These are phyloP conservation scores for Salarias fasciatus DNA, from an alignment of 2,797 vertebrate species.

Conservation along the genomic window DNA sequence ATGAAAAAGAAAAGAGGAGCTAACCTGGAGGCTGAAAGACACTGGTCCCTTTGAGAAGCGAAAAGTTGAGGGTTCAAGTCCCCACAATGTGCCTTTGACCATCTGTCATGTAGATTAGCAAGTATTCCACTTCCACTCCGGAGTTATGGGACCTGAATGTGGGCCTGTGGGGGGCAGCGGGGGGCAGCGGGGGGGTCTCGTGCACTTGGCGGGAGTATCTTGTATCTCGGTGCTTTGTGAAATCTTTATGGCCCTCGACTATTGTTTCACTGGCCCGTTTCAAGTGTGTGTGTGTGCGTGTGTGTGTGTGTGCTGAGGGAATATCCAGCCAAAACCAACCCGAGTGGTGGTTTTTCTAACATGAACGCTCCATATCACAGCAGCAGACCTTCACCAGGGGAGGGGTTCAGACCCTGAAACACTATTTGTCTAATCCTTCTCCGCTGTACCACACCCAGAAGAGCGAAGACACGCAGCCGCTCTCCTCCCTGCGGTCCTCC, in stretches of 20 bases:
- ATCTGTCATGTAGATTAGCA: constrained; percentile 68
- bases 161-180: constrained; percentile 16
- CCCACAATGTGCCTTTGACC: constrained; percentile 72
- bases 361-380: constrained; percentile 49
- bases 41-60: constrained; percentile 65
- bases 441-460: constrained; percentile 45
- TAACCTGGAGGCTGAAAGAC: constrained; percentile 55
- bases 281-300: too few species aligned
- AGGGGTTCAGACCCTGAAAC: constrained; percentile 42
- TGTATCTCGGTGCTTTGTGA: constrained; percentile 35
- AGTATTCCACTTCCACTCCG: constrained; percentile 41
- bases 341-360: constrained; percentile 37
- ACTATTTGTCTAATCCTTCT: constrained; percentile 58
- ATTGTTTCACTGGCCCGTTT: constrained; percentile 1
- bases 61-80: constrained; percentile 61
- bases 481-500: constrained; percentile 1
- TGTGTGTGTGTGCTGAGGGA: constrained; percentile 6
- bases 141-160: constrained; percentile 23
- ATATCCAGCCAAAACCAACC: constrained; percentile 42
- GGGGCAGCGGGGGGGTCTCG: constrained; percentile 11
- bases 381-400: constrained; percentile 29
- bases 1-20: constrained; percentile 41
- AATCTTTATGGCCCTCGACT: constrained; percentile 19
- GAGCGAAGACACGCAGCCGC: constrained; percentile 19
- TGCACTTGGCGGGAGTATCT: constrained; percentile 27